These are phyloP conservation scores for Hemithea aestivaria DNA, from an alignment of 2,888 invertebrate genomes.

Conservation along the genomic window DNA sequence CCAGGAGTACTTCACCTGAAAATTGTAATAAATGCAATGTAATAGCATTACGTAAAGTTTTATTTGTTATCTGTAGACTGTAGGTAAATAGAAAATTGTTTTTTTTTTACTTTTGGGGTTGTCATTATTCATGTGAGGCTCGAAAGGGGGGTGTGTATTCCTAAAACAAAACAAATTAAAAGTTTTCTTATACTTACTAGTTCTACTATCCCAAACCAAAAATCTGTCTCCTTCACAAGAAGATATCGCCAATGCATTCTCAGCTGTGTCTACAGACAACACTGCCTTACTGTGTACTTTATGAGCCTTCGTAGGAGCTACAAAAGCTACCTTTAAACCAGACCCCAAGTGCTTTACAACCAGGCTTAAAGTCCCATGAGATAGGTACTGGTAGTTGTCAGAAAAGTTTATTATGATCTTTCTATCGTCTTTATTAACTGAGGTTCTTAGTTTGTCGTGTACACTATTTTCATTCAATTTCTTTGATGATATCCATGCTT, in stretches of 20 bases:
- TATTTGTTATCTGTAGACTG: too few species aligned
- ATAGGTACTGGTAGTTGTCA: slow-evolving; percentile 60
- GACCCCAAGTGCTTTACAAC: slow-evolving; percentile 65
- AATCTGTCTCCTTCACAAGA: slow-evolving; percentile 79
- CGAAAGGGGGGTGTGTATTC: too few species aligned
- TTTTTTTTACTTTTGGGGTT: too few species aligned
- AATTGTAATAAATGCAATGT: slow-evolving; percentile 32
- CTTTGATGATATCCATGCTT: slow-evolving; percentile 76
- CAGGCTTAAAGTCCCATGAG: slow-evolving; percentile 58
- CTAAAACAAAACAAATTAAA: too few species aligned
- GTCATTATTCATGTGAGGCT: too few species aligned
- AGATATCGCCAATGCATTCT: slow-evolving; percentile 81
- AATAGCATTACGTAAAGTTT: not conserved
- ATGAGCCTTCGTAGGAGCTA: slow-evolving; percentile 71
- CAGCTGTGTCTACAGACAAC: slow-evolving; percentile 73
- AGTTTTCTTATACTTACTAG: slow-evolving; percentile 67
- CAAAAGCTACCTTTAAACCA: slow-evolving; percentile 66
- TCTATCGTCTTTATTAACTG: slow-evolving; percentile 48
- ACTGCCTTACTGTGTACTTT: slow-evolving; percentile 71
- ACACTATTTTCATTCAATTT: slow-evolving; percentile 55
- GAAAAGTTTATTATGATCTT: slow-evolving; percentile 63
- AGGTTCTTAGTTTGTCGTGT: slow-evolving; percentile 60
- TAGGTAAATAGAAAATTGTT: too few species aligned
- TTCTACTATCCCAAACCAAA: slow-evolving; percentile 81
- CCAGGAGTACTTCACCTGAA: slow-evolving; percentile 62